A percentile compares a stretch with the other conserved stretches of the same genome.
Conservation (phyloP, 2,888 invertebrate species). For the Adela reaumurella region DNA sequence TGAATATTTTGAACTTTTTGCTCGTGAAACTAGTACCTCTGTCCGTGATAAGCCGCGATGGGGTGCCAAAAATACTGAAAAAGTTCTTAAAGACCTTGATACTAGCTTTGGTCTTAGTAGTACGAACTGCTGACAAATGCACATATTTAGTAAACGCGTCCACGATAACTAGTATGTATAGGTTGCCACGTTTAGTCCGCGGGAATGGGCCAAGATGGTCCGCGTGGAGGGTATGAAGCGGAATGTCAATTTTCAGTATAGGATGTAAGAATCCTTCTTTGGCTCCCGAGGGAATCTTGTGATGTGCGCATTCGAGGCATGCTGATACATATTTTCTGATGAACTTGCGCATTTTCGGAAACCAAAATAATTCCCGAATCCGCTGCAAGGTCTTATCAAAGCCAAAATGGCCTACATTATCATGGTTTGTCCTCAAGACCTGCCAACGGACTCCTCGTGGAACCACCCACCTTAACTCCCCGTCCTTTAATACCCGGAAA, state of each 20-base stretch:
- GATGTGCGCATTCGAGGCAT: slow-evolving; percentile 12
- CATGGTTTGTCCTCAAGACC: slow-evolving; percentile 3
- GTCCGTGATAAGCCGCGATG: slow-evolving; percentile 9
- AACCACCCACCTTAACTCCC: not conserved
- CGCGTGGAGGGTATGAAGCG: slow-evolving; percentile 7
- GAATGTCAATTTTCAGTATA: slow-evolving; percentile 6
- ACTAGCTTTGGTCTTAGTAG: slow-evolving; percentile 6
- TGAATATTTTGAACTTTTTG: slow-evolving; percentile 2
- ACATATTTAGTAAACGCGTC: slow-evolving; percentile 11
- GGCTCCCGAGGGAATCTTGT: slow-evolving; percentile 11
- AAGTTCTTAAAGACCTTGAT: slow-evolving; percentile 5
- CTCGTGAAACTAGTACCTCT: slow-evolving; percentile 11
- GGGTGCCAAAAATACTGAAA: not conserved
- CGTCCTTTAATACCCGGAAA: too few species aligned
- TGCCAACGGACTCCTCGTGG: slow-evolving; percentile 5
- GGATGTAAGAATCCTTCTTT: slow-evolving; percentile 8
- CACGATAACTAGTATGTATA: slow-evolving; percentile 11
- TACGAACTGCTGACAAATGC: slow-evolving; percentile 5
- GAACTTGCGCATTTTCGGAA: slow-evolving; percentile 14
- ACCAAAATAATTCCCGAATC: slow-evolving; percentile 14
- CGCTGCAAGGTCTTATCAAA: slow-evolving; percentile 15
- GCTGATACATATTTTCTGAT: slow-evolving; percentile 13
- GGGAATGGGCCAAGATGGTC: slow-evolving; percentile 11
- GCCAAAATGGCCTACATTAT: slow-evolving; percentile 14
- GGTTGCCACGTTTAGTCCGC: slow-evolving; percentile 9